phyloP scores from a whole-genome alignment of 2,113 vertebrate species.

The Ornithorhynchus anatinus region DNA sequence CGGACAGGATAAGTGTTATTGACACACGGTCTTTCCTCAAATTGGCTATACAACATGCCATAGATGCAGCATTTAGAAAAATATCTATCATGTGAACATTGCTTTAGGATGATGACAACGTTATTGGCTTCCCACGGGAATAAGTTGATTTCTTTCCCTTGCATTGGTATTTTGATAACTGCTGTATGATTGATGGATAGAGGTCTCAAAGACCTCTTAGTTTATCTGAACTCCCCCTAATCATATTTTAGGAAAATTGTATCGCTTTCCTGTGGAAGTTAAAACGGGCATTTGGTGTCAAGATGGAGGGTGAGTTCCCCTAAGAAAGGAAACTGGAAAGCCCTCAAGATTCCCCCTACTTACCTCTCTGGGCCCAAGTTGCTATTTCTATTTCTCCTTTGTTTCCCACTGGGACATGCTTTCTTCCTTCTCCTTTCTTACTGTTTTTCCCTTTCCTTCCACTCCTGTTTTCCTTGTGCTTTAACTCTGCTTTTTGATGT shows the following conservation, averaged over 20 bases:
- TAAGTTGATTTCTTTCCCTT: background rate
- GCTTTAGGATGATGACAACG: background rate
- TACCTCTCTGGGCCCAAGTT: background rate
- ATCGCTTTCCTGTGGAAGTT: conserved; percentile 40
- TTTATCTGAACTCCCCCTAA: conserved; percentile 46
- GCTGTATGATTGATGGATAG: conserved; percentile 37
- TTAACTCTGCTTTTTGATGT: conserved; percentile 4
- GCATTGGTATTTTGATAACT: conserved; percentile 16
- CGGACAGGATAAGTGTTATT: background rate
- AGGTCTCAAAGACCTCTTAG: conserved; percentile 25
- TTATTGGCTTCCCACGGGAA: background rate
- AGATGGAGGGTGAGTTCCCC: conserved; percentile 1
- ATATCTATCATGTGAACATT: background rate
- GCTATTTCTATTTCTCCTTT: background rate
- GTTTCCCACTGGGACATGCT: background rate
- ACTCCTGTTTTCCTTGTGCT: background rate
- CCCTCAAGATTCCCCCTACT: background rate
- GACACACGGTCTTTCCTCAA: background rate
- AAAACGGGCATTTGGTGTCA: conserved; percentile 15
- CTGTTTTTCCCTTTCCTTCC: background rate
- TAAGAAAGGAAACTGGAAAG: conserved; percentile 8
- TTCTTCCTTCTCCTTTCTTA: background rate
- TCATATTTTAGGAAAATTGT: conserved; percentile 49
- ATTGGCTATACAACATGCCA: background rate
- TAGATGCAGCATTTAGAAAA: background rate